A percentile compares a stretch with the other conserved stretches of the same genome.
These are phyloP conservation scores for Sebastolobus altivelis DNA, from an alignment of 2,797 vertebrate genomes.

Conservation along the genomic window DNA sequence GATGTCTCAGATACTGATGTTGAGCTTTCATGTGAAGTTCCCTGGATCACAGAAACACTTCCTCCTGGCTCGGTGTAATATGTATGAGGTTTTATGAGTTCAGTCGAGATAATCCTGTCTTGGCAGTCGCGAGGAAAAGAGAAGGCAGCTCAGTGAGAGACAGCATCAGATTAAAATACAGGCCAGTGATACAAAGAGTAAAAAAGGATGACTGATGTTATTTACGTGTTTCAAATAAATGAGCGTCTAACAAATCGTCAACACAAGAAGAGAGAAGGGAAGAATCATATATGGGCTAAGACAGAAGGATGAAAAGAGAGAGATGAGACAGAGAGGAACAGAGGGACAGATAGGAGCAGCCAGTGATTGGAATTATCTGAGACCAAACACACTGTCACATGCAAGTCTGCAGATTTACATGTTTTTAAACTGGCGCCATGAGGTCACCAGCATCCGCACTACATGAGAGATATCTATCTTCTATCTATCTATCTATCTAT, in stretches of 20 bases:
- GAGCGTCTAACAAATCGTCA: not conserved
- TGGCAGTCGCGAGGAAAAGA: not conserved
- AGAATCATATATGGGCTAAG: not conserved
- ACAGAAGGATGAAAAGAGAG: not conserved
- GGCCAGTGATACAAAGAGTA: not conserved
- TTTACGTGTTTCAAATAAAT: conserved; percentile 35
- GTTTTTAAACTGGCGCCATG: not conserved
- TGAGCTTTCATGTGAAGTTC: conserved; percentile 8
- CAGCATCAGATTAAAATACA: conserved; percentile 18
- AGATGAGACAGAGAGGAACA: not conserved
- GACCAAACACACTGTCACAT: conserved; percentile 32
- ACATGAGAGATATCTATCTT: too few species aligned
- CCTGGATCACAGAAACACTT: conserved; percentile 2
- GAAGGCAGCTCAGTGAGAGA: conserved; percentile 16
- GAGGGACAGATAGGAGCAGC: conserved; percentile 1
- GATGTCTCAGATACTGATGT: conserved; percentile 5
- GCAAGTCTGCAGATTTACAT: conserved; percentile 35
- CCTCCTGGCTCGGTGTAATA: conserved; percentile 23
- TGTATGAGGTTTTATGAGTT: conserved; percentile 31
- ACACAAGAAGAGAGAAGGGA: not conserved
- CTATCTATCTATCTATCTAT: too few species aligned
- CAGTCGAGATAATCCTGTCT: conserved; percentile 29
- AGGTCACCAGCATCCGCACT: conserved; percentile 3
- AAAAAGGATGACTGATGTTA: conserved; percentile 23
- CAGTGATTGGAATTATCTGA: conserved; percentile 21